phyloP scores from a whole-genome alignment of 2,888 invertebrate genomes.

The Patella caerulea region DNA sequence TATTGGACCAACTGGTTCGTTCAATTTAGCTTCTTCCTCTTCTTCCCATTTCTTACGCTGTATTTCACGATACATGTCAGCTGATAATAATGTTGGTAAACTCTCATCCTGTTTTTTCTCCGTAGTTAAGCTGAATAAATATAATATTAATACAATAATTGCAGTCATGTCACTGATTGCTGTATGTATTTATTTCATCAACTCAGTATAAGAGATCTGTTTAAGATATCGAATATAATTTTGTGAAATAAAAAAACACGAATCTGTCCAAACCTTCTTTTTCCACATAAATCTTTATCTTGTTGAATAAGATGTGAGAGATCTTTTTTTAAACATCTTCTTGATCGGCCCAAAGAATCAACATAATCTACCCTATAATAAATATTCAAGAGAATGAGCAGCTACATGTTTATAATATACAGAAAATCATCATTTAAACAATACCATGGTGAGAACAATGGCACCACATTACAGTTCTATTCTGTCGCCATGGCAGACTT shows the following conservation, averaged over 20 bases:
- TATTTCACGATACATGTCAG: conserved; percentile 76
- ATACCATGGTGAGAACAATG: too few species aligned
- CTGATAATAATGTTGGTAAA: conserved; percentile 73
- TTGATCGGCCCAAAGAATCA: conserved; percentile 89
- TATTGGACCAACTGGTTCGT: conserved; percentile 76
- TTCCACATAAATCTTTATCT: conserved; percentile 73
- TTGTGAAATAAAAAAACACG: too few species aligned
- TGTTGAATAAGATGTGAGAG: conserved; percentile 79
- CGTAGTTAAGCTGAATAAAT: too few species aligned
- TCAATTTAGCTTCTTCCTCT: conserved; percentile 76
- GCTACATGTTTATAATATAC: too few species aligned
- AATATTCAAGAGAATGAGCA: too few species aligned
- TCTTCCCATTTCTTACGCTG: conserved; percentile 86
- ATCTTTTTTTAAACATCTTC: conserved; percentile 86
- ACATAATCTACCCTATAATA: conserved; percentile 85
- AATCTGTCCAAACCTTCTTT: conserved; percentile 22
- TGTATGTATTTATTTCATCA: too few species aligned
- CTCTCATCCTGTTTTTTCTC: conserved; percentile 2
- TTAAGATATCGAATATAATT: not conserved
- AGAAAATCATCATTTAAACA: too few species aligned
- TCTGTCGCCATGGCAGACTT: too few species aligned
- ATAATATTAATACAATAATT: too few species aligned
- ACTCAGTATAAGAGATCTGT: not conserved
- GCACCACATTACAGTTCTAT: too few species aligned
- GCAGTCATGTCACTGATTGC: too few species aligned